Base-by-base conservation (phyloP, 2,797 vertebrate genomes). In the Perodicticus potto region DNA sequence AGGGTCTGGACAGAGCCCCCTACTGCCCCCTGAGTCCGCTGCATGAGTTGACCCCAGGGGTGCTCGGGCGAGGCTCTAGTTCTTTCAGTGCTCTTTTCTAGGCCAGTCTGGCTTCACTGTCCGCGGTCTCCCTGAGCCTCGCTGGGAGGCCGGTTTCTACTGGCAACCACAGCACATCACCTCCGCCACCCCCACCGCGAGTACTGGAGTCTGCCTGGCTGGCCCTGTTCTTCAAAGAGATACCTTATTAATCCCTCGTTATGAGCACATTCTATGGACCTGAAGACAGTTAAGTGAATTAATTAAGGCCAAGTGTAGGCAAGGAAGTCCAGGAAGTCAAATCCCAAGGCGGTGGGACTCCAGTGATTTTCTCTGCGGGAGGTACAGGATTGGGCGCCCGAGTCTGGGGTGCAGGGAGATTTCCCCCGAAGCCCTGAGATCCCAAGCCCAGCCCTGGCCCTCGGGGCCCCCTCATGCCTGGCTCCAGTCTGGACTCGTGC, bases 311-410 rank as follows among this genome's bases (percentile, higher is more conserved):
- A 7, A 1, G 9, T 0, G 14, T 3, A 32, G 57, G 37, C 8
- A 40, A 27, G 74, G 45, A 43, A 84, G 7, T 13, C 8, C 8
- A 10, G 4, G 67, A 49, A 53, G n/a, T 57, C 73, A 43, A 40
- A 45, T 53, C 3, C 17, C 10, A 0, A 45, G 29, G 17, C 3
- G 6, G 32, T 1, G 23, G 25, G 7, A 25, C 55, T 25, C 6
- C 7, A 49, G 32, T 25, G 63, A 34, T 70, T 49, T 45, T 55
- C 25, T 37, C 25, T 2, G n/a, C 7, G 7, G 40, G 27, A 20
- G 34, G 34, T 45, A 0, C 3, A 9, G 0, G 5, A 3, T 32
- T 40, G 1, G 5, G 37, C 1, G 2, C 55, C 13, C 2, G 27
- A 32, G 37, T 34, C 23, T 49, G 17, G 0, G 7, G 5, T 17